phyloP scores from a whole-genome alignment of 1,140 invertebrate species.

The Lordiphosa mommai region DNA sequence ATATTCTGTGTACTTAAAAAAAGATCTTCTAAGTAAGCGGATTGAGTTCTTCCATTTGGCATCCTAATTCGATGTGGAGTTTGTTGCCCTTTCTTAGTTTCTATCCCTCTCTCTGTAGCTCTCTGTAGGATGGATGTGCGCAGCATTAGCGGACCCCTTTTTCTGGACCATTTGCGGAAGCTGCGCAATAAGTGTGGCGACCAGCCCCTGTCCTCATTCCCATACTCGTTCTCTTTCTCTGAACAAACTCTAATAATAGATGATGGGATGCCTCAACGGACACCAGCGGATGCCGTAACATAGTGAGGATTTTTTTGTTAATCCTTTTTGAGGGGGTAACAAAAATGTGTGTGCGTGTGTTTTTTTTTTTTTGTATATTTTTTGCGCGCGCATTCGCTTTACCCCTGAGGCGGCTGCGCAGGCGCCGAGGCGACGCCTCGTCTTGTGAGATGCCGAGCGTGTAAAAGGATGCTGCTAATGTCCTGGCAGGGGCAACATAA shows the following conservation, averaged over 20 bases:
- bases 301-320: conserved; percentile 13
- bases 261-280: conserved; percentile 8
- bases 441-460: conserved; percentile 41
- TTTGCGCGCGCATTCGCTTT: conserved; percentile 65
- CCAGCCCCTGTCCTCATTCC: conserved; percentile 20
- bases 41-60: too few species aligned
- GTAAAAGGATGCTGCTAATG: conserved; percentile 78
- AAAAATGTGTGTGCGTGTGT: neutral
- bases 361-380: conserved; percentile 25
- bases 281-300: conserved; percentile 43
- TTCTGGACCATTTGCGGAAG: conserved; percentile 41
- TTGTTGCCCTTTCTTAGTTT: conserved; percentile 17
- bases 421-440: conserved; percentile 33
- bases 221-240: neutral
- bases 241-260: conserved; percentile 10
- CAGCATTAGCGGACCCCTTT: conserved; percentile 26
- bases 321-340: conserved; percentile 47
- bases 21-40: too few species aligned
- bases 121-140: conserved; percentile 36
- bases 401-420: conserved; percentile 57
- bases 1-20: too few species aligned
- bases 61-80: too few species aligned
- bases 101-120: neutral
- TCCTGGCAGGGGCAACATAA: conserved; percentile 30
- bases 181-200: conserved; percentile 69